A percentile compares a stretch with the other conserved stretches of the same genome.
These are phyloP conservation scores for Halcyon leucocephala DNA, from an alignment of 2,797 vertebrate species.

Conservation along the genomic window DNA sequence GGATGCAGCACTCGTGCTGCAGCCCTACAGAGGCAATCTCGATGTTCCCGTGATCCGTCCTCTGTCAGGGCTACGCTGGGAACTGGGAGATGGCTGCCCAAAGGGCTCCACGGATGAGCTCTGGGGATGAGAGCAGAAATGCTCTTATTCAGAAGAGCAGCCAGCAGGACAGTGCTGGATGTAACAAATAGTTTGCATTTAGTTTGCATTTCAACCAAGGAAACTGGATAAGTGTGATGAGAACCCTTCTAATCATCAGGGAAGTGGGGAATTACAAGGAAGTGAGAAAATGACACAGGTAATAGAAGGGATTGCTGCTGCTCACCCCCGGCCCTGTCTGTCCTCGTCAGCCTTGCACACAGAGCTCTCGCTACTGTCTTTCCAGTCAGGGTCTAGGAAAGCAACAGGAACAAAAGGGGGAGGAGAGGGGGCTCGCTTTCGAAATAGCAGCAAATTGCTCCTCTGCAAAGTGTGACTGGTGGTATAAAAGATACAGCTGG, in stretches of 20 bases:
- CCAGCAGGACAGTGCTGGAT: background rate
- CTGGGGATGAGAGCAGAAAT: background rate
- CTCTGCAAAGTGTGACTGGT: slow-evolving; percentile 7
- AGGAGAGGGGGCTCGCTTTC: background rate
- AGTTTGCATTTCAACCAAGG: background rate
- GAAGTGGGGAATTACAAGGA: background rate
- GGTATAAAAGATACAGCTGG: slow-evolving; percentile 25
- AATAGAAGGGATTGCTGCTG: background rate
- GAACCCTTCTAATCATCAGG: background rate
- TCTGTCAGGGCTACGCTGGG: background rate
- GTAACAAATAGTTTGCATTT: background rate
- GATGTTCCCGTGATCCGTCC: background rate
- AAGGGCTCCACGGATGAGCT: background rate
- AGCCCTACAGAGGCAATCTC: slow-evolving; percentile 11
- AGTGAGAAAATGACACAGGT: slow-evolving; percentile 19
- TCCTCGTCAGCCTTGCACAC: background rate
- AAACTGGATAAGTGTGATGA: background rate
- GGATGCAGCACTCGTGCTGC: background rate
- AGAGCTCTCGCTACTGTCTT: background rate
- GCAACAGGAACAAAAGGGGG: background rate
- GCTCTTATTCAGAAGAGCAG: background rate
- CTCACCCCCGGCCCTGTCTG: background rate
- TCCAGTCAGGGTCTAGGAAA: background rate
- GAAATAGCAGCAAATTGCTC: slow-evolving; percentile 30
- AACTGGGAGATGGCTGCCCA: background rate